A percentile compares a stretch with the other conserved stretches of the same genome.
Conservation (phyloP, 2,797 vertebrate genomes). For the Chloroceryle inda region DNA sequence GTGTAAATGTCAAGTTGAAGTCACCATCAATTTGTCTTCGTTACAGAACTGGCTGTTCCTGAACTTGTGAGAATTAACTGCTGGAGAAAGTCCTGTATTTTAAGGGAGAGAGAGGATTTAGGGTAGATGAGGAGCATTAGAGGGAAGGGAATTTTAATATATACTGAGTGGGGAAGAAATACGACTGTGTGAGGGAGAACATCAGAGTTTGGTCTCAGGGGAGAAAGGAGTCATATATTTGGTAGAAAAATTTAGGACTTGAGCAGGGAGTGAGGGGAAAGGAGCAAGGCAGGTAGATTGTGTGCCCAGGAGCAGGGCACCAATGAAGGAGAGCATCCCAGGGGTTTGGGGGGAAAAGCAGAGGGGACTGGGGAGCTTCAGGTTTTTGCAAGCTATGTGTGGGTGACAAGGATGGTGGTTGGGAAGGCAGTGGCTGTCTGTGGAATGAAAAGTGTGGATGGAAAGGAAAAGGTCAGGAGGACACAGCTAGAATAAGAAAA, state of each 20-base stretch:
- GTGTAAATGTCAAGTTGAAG: constrained; percentile 74
- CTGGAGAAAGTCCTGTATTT: constrained; percentile 39
- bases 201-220: not conserved
- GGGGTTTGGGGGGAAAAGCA: not conserved
- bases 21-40: constrained; percentile 72
- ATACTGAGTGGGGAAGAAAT: not conserved
- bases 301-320: not conserved
- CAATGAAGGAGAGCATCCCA: not conserved
- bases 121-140: constrained; percentile 24
- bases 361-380: not conserved
- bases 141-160: constrained; percentile 18
- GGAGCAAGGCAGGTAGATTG: not conserved
- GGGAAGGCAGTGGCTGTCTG: not conserved
- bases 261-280: not conserved
- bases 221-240: not conserved
- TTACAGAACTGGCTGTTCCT: constrained; percentile 71
- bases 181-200: not conserved
- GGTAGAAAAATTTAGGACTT: not conserved
- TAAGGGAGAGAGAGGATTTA: constrained; percentile 39
- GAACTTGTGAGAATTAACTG: constrained; percentile 59
- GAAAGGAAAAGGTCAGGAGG: not conserved
- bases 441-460: not conserved
- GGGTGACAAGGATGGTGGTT: not conserved
- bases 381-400: not conserved
- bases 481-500: not conserved